A percentile compares a stretch with the other conserved stretches of the same genome.
Conservation (phyloP, 2,797 vertebrate species). For the Scleropages formosus region DNA sequence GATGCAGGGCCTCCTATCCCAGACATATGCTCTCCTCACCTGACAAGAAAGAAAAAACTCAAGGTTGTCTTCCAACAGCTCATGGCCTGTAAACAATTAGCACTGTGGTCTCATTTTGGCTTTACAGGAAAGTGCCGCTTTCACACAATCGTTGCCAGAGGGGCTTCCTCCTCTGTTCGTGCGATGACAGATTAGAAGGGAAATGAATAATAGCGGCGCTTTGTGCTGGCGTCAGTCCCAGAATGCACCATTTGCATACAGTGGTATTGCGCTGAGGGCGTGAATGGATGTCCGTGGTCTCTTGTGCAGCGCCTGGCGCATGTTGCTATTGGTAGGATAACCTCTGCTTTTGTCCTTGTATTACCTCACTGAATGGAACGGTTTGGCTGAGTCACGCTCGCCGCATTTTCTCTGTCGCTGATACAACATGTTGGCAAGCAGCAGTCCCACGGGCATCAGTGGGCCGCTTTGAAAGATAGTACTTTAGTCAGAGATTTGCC, state of each 20-base stretch:
- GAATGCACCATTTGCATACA: constrained; percentile 49
- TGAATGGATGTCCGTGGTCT: constrained; percentile 11
- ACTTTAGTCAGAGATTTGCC: neutral
- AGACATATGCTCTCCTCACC: constrained; percentile 41
- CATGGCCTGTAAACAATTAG: constrained; percentile 57
- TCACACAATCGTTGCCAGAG: constrained; percentile 51
- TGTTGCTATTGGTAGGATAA: neutral
- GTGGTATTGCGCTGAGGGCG: constrained; percentile 19
- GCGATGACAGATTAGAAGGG: constrained; percentile 46
- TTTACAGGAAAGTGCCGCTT: constrained; percentile 51
- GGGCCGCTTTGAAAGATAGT: neutral
- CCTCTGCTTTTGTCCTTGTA: constrained; percentile 22
- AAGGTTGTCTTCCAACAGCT: constrained; percentile 6
- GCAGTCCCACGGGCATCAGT: neutral
- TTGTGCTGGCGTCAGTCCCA: constrained; percentile 56
- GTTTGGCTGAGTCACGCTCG: constrained; percentile 8
- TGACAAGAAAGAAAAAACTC: constrained; percentile 38
- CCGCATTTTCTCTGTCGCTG: neutral
- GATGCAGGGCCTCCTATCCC: neutral
- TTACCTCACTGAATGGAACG: constrained; percentile 1
- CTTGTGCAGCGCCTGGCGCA: constrained; percentile 4
- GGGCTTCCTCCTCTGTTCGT: constrained; percentile 52
- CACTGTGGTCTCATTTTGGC: constrained; percentile 7
- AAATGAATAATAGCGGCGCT: constrained; percentile 51
- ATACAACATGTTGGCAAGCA: neutral